Evolutionary conservation across 1,140 invertebrate genomes (phyloP).

Genomic region (Limonius californicus): DNA sequence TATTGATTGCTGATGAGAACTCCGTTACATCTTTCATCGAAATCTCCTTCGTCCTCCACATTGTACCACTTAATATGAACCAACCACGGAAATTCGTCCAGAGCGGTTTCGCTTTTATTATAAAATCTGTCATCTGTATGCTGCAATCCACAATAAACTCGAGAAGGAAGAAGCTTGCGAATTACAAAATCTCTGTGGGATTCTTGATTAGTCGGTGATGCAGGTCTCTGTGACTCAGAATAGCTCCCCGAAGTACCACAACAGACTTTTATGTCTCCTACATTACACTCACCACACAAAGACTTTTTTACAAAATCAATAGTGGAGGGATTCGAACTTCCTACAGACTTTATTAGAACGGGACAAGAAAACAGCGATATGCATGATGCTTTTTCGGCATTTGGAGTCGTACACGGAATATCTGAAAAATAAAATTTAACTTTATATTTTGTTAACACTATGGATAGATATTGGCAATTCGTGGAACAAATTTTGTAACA

Average conservation of each 20-base stretch:
- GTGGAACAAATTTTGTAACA: no score
- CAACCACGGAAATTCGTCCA: constrained; percentile 7
- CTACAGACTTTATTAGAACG: neutral
- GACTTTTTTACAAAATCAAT: neutral
- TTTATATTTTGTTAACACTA: no score
- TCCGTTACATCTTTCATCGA: neutral
- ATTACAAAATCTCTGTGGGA: neutral
- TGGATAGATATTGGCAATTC: no score
- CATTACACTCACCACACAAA: neutral
- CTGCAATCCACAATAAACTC: neutral
- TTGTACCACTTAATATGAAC: neutral
- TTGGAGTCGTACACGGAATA: neutral
- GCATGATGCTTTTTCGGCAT: neutral
- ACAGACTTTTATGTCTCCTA: neutral
- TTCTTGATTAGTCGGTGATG: neutral
- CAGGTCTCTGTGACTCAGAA: neutral
- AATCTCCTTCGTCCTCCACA: neutral
- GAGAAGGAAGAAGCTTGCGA: neutral
- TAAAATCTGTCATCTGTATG: neutral
- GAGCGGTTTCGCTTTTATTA: neutral
- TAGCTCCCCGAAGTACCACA: neutral
- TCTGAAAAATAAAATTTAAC: no score
- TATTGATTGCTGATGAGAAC: neutral
- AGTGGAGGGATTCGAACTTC: neutral
- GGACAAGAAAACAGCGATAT: neutral